Evolutionary conservation across 1,140 invertebrate genomes (phyloP), one percentile per base, ranked within the genome.

Genomic region (Apis dorsata): DNA sequence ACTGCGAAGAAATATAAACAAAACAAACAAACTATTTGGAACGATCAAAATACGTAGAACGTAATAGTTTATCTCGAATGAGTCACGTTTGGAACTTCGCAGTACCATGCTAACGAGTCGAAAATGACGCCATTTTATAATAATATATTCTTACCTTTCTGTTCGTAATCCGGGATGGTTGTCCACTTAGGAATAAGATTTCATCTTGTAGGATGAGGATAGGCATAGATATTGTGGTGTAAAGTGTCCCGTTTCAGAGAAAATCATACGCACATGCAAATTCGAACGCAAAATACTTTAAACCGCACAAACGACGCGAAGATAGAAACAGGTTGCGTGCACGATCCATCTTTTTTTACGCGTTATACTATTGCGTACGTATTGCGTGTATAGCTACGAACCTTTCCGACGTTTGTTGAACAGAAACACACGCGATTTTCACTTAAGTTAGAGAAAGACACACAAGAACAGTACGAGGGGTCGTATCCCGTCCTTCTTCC

Each of bases 261-360:
- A n/a, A 1, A 34, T 49, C 0, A 51, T 1, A 59, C 3, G 15
- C 24, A 24, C 59, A 63, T 55, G 55, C 73, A 63, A 72, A 21
- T 70, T 65, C 59, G 55, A 65, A 70, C 74, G 55, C 79, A 51
- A 57, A 57, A 68, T 59, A 53, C 68, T 74, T 80, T 71, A 72
- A 74, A 73, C 53, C 74, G 71, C 57, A 24, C 65, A 51, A 76
- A 74, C 19, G 68, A 62, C 79, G 79, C 79, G 85, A 84, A 77
- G 86, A 83, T 79, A 86, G 77, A 70, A 65, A 84, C 76, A 71
- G 80, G 72, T 76, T 65, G 68, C 73, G 74, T 65, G 86, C 53
- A 53, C 15, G 21, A 60, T 70, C 53, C 69, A 49, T 82, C 73
- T 66, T 65, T 59, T 82, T 85, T 62, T 53, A 49, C 65, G 69